Evolutionary conservation across 2,113 vertebrate genomes (phyloP).

Genomic region (Elephas maximus): DNA sequence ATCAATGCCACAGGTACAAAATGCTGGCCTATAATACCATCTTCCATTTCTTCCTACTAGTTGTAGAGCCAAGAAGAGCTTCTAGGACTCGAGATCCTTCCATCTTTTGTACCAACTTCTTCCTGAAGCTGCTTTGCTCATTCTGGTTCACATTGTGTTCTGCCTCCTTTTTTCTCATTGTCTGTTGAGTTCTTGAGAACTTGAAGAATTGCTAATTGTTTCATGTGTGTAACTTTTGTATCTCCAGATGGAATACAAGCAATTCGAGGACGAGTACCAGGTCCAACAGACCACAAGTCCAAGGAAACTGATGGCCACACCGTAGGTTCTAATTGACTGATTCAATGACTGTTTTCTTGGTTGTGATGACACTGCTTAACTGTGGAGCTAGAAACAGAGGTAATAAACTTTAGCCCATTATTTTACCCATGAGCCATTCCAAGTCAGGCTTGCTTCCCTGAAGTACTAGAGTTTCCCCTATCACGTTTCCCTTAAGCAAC

Average conservation of each 20-base stretch:
- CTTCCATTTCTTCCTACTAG: neutral
- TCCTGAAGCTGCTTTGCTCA: neutral
- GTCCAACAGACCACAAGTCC: neutral
- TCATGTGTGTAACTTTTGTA: neutral
- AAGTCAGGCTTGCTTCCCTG: neutral
- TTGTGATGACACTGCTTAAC: neutral
- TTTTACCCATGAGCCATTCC: neutral
- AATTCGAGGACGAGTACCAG: neutral
- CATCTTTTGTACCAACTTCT: neutral
- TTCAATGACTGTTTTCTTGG: neutral
- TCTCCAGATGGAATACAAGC: neutral
- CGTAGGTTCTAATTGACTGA: conserved; percentile 29
- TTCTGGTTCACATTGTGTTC: neutral
- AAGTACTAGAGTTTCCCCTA: neutral
- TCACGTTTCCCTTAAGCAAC: neutral
- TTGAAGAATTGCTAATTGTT: neutral
- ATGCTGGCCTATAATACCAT: neutral
- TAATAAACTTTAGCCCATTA: neutral
- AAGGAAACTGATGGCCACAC: neutral
- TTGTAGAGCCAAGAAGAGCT: neutral
- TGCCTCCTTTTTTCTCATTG: neutral
- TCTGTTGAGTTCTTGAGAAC: neutral
- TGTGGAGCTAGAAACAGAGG: conserved; percentile 29
- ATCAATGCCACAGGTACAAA: neutral
- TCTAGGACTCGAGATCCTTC: neutral